Percentiles rank a stretch among this genome's conserved stretches.
Conservation (phyloP, 2,888 invertebrate species). For the Metacarcinus magister region DNA sequence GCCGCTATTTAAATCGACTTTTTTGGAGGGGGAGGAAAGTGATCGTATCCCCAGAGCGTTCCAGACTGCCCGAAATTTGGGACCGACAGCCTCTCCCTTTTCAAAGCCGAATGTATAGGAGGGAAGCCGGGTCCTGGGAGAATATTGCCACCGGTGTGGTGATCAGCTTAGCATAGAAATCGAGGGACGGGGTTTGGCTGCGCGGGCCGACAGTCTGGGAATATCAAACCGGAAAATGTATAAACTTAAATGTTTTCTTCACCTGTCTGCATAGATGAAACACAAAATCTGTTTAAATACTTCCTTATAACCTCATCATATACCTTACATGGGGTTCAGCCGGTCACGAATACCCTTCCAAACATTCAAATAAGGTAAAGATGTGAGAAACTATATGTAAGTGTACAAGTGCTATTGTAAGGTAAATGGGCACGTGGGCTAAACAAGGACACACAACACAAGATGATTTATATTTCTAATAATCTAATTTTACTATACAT, state of each 20-base stretch:
- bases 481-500: neutral
- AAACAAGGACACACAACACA: neutral
- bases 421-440: neutral
- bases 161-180: slow-evolving; percentile 77
- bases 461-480: neutral
- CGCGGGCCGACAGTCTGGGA: slow-evolving; percentile 45
- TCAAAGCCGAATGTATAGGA: slow-evolving; percentile 45
- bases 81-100: neutral
- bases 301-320: neutral
- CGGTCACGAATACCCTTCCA: neutral
- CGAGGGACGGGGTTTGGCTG: slow-evolving; percentile 58
- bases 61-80: slow-evolving; percentile 42
- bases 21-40: slow-evolving; percentile 53
- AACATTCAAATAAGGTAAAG: neutral
- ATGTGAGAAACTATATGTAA: neutral
- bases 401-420: neutral
- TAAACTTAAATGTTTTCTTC: slow-evolving; percentile 33
- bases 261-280: neutral
- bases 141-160: slow-evolving; percentile 59
- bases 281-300: neutral
- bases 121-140: slow-evolving; percentile 57
- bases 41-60: slow-evolving; percentile 63
- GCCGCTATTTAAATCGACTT: slow-evolving; percentile 69
- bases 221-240: slow-evolving; percentile 40
- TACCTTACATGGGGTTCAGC: neutral